Evolutionary conservation across 2,797 vertebrate genomes (phyloP), one percentile per base, ranked within the genome.

Genomic region (Phataginus tetradactyla): DNA sequence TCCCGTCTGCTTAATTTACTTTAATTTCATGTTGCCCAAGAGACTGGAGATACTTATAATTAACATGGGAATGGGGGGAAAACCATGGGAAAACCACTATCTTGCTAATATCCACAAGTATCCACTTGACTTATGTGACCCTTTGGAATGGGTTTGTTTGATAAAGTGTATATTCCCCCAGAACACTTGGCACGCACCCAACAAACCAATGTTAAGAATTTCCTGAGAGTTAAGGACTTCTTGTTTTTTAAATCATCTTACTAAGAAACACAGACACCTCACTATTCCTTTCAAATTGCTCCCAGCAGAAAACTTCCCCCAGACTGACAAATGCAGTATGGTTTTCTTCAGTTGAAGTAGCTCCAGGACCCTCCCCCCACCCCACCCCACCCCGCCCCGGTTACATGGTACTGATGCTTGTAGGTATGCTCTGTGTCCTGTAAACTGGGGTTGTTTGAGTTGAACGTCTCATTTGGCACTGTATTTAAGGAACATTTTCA

Each of bases 31-130:
- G 61, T 96, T 98, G 96, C 97, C 96, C 97, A 92, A 87, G 97
- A 94, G 97, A 90, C 86, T 21, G n/a, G 27, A 80, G 64, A 79
- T 85, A 53, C 83, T 96, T 97, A 78, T 9, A 91, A 72, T 96
- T 92, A 96, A 80, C 86, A 74, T 80, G 94, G 69, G 90, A 96
- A 84, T 18, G 34, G 89, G 97, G 97, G 97, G 88, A 95, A 97
- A 96, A 94, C 97, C 97, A 96, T 97, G 97, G 97, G 97, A 96
- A 98, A 98, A 94, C 94, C 95, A 89, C 97, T 97, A 84, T 97
- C 96, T 93, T 97, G 91, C 86, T 98, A 96, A 96, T 96, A 98
- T 98, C 90, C 97, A 97, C 97, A 98, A 98, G 98, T 98, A 96
- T 97, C 97, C 95, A 97, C 98, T 98, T 98, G 97, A 97, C 98